Base-by-base conservation (phyloP, 2,797 vertebrate species). In the Toxotes lorentzi region DNA sequence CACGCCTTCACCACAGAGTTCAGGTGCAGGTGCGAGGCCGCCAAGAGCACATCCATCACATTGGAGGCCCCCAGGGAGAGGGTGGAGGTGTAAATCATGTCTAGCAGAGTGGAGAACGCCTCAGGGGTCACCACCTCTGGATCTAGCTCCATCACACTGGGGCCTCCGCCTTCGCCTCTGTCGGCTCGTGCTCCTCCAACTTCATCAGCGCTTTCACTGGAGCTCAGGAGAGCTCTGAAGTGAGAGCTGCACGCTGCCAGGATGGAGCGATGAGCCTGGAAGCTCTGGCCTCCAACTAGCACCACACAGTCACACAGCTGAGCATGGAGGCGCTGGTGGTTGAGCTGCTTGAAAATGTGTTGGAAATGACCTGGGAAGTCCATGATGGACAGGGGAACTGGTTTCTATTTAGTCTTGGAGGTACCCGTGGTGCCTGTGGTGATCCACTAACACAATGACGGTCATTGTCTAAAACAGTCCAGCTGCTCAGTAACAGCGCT, bases 71-170 rank as follows among this genome's bases (percentile, higher is more conserved):
- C 96, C 1, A 98, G 94, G 86, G 97, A 97, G 4, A 99, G 96
- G 0, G 96, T 98, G 81, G 98, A 99, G 0, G 97, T 99, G 71
- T 99, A 99, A 95, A 99, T 98, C 98, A 99, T 99, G 87, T 99
- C 97, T 21, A 99, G 93, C 68, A 99, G 94, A 0, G 97, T 97
- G 0, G 98, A 96, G 76, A 99, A 99, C 12, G 98, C 97, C 90
- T 99, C 98, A 0, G 98, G 96, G 1, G 98, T 99, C 88, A 99
- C 98, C 62, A 99, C 98, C 50, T 90, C 93, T 16, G 88, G 87
- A 60, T 95, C 94, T 2, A 95, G 86, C 67, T 84, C 81, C 82
- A 95, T 89, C 80, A 94, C 79, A 32, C 68, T 70, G 19, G 85
- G 78, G 5, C 63, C 69, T 10, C 70, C 76, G 10, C 57, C 57